These are phyloP conservation scores for Scomber scombrus DNA, from an alignment of 2,113 vertebrate species.

Conservation along the genomic window DNA sequence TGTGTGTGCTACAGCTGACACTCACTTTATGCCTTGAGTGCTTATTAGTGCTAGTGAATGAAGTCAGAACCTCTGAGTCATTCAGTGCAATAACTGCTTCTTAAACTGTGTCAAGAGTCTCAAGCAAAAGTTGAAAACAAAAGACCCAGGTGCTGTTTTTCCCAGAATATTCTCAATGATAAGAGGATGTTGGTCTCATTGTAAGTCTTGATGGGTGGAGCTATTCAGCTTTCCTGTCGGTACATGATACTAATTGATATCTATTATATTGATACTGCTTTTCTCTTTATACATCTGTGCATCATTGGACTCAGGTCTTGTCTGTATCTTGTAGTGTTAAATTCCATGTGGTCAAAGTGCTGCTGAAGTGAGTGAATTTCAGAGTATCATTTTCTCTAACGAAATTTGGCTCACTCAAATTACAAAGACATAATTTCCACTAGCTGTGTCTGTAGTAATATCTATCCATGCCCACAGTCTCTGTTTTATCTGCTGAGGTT, in stretches of 20 bases:
- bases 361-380: background rate
- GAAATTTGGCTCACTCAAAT: background rate
- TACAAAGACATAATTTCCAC: background rate
- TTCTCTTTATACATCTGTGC: background rate
- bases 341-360: background rate
- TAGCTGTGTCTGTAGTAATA: too few species aligned
- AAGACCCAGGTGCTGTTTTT: background rate
- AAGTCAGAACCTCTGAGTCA: background rate
- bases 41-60: slow-evolving; percentile 1
- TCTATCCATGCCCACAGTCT: background rate
- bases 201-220: background rate
- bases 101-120: background rate
- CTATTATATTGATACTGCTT: background rate
- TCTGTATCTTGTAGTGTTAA: background rate
- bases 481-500: slow-evolving; percentile 5
- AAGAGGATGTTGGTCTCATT: background rate
- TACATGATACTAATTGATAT: background rate
- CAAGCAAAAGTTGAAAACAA: background rate
- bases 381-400: too few species aligned
- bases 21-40: background rate
- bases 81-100: background rate
- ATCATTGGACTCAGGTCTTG: background rate
- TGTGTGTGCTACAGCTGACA: too few species aligned
- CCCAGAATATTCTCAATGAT: background rate
- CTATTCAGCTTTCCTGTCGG: background rate